Conservation (phyloP, 2,797 vertebrate species). For the Huso huso region DNA sequence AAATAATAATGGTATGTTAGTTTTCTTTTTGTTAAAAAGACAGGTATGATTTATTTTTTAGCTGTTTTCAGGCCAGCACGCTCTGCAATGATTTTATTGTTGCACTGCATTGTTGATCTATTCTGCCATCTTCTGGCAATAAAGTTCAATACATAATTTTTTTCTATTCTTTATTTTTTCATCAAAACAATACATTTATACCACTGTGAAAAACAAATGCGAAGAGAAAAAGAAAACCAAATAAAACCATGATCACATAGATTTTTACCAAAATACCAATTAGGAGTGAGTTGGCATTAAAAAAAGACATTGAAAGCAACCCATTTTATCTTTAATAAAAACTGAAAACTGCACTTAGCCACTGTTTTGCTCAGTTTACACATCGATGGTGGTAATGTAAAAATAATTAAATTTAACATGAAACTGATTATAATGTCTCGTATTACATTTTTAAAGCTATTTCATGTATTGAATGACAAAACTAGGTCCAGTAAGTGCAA, state of each 20-base stretch:
- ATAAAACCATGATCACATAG: not conserved
- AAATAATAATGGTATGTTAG: conserved; percentile 27
- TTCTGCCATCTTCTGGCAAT: not conserved
- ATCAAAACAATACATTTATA: not conserved
- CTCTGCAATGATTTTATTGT: not conserved
- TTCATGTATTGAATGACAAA: too few species aligned
- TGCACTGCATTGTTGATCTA: not conserved
- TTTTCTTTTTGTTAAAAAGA: not conserved
- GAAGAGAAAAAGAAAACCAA: not conserved
- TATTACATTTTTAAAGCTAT: too few species aligned
- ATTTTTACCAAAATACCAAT: too few species aligned
- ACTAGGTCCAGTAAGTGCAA: too few species aligned
- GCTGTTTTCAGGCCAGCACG: not conserved
- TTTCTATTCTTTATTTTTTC: not conserved
- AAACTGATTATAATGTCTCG: too few species aligned
- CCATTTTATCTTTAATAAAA: too few species aligned
- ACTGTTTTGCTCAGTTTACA: too few species aligned
- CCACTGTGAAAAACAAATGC: not conserved
- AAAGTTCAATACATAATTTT: not conserved
- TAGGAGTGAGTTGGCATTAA: too few species aligned
- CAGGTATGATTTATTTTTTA: not conserved
- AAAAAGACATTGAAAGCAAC: too few species aligned
- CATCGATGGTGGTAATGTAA: too few species aligned
- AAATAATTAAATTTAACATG: too few species aligned
- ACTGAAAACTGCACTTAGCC: too few species aligned